A percentile compares a stretch with the other conserved stretches of the same genome.
These are phyloP conservation scores for Sphinx pinastri DNA, from an alignment of 2,888 invertebrate genomes.

Conservation along the genomic window DNA sequence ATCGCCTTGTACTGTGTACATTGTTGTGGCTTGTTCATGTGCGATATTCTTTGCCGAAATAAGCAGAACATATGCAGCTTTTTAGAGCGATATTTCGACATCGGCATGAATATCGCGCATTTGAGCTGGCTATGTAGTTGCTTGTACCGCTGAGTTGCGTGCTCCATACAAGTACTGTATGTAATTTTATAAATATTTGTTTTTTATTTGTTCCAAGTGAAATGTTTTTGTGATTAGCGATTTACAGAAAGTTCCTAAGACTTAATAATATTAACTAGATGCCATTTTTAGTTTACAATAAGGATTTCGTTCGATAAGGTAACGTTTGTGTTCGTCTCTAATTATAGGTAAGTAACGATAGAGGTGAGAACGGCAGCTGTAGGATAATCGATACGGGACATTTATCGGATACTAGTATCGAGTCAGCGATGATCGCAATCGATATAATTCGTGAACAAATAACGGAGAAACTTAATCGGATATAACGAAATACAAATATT, in stretches of 20 bases:
- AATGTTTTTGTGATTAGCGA: slow-evolving; percentile 60
- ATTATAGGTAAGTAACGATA: slow-evolving; percentile 13
- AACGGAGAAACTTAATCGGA: slow-evolving; percentile 30
- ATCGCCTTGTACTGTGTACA: slow-evolving; percentile 4
- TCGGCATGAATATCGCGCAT: too few relatives aligned
- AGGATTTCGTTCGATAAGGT: slow-evolving; percentile 26
- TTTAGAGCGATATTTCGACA: too few relatives aligned
- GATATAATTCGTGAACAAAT: slow-evolving; percentile 25
- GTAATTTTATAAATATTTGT: background rate
- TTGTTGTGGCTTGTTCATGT: background rate
- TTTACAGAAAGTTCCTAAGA: slow-evolving; percentile 76
- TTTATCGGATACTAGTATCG: slow-evolving; percentile 25
- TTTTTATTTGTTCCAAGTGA: slow-evolving; percentile 38
- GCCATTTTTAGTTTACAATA: slow-evolving; percentile 59
- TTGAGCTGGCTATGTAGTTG: background rate
- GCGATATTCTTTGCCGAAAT: background rate
- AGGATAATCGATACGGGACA: slow-evolving; percentile 36
- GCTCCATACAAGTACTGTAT: slow-evolving; percentile 14
- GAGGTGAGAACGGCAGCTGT: slow-evolving; percentile 7
- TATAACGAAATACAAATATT: slow-evolving; percentile 36
- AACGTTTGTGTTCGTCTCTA: slow-evolving; percentile 30
- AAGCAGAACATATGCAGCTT: too few relatives aligned
- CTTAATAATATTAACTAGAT: slow-evolving; percentile 65
- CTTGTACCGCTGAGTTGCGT: slow-evolving; percentile 8
- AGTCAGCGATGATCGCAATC: background rate